These are phyloP conservation scores for Gibbula magus DNA, from an alignment of 2,888 invertebrate genomes.

Conservation along the genomic window DNA sequence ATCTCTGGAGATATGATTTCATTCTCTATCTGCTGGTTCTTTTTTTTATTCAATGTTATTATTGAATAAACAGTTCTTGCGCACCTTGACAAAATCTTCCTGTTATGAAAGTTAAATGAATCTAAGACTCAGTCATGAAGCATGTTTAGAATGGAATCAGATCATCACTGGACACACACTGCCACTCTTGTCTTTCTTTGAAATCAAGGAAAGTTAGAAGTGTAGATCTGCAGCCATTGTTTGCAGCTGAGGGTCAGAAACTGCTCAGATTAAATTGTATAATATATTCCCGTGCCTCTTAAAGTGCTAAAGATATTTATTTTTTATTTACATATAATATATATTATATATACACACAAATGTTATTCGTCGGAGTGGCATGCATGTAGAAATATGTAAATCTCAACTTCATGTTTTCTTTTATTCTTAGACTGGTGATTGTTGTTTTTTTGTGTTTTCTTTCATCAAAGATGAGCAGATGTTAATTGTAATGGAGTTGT, in stretches of 20 bases:
- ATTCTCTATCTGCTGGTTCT: too few relatives aligned
- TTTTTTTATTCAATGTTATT: too few relatives aligned
- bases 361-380: not conserved
- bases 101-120: too few relatives aligned
- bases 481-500: not conserved
- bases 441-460: not conserved
- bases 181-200: too few relatives aligned
- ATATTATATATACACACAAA: not conserved
- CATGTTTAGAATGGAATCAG: too few relatives aligned
- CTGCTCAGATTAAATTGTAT: slow-evolving; percentile 1
- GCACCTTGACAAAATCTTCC: too few relatives aligned
- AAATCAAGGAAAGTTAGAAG: too few relatives aligned
- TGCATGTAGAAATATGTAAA: not conserved
- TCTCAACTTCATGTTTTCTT: not conserved
- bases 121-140: too few relatives aligned
- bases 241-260: not conserved
- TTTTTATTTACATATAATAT: slow-evolving; percentile 11
- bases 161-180: too few relatives aligned
- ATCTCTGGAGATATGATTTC: too few relatives aligned
- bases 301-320: slow-evolving; percentile 11
- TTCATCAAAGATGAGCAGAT: not conserved
- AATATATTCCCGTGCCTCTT: slow-evolving; percentile 8
- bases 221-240: not conserved
- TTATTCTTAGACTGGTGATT: not conserved
- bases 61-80: too few relatives aligned